Conservation (phyloP, 1,140 invertebrate genomes). For the Dendroctonus ponderosae region DNA sequence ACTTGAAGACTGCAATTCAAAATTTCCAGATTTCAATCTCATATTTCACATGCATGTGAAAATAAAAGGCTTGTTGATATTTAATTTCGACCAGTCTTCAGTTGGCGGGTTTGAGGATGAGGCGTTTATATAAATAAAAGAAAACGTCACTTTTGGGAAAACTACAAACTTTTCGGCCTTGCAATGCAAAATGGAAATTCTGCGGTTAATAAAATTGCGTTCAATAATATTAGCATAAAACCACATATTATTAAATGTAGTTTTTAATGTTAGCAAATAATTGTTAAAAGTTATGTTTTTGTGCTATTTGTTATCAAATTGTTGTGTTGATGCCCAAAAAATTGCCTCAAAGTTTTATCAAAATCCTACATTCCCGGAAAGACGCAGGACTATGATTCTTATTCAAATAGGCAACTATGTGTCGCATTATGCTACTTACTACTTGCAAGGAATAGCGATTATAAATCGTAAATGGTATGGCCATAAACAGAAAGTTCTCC, state of each 20-base stretch:
- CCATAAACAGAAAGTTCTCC: no score
- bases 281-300: slow-evolving; percentile 40
- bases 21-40: no score
- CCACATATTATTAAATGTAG: slow-evolving; percentile 42
- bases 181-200: slow-evolving; percentile 30
- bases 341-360: slow-evolving; percentile 19
- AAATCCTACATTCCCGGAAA: slow-evolving; percentile 1
- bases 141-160: slow-evolving; percentile 51
- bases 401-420: no score
- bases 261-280: slow-evolving; percentile 36
- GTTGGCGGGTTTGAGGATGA: background rate
- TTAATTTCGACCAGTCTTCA: no score
- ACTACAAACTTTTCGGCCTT: slow-evolving; percentile 44
- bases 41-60: background rate
- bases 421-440: no score
- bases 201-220: slow-evolving; percentile 32
- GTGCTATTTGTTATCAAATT: slow-evolving; percentile 35
- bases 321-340: slow-evolving; percentile 27
- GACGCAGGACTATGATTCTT: background rate
- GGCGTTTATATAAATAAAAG: slow-evolving; percentile 34
- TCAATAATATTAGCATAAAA: slow-evolving; percentile 39
- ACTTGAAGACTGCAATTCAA: background rate
- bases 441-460: no score
- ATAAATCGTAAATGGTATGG: no score
- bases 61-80: background rate